Evolutionary conservation across 2,888 invertebrate genomes (phyloP).

Genomic region (Marronus borbonicus): DNA sequence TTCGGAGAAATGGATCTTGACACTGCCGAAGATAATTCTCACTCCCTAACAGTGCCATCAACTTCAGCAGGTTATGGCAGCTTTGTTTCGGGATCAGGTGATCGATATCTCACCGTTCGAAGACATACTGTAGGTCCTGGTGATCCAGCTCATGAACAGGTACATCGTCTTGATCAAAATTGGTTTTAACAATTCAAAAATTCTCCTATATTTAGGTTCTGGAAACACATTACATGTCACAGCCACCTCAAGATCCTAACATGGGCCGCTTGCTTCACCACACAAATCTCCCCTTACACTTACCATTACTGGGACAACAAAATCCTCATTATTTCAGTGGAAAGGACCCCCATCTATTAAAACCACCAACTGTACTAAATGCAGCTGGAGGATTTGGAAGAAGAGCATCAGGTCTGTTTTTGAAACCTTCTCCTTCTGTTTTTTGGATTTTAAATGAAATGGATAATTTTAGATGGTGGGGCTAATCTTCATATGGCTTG

Average conservation of each 20-base stretch:
- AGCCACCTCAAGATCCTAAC: slow-evolving; percentile 64
- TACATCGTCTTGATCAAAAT: slow-evolving; percentile 56
- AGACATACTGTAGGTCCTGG: slow-evolving; percentile 96
- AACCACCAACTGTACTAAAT: slow-evolving; percentile 93
- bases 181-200: no score
- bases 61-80: slow-evolving; percentile 63
- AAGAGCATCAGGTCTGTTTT: slow-evolving; percentile 79
- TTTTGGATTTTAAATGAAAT: neutral
- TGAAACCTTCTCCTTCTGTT: neutral
- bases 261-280: slow-evolving; percentile 76
- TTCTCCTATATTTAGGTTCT: slow-evolving; percentile 64
- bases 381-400: slow-evolving; percentile 89
- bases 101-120: slow-evolving; percentile 77
- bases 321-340: slow-evolving; percentile 89
- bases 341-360: slow-evolving; percentile 93
- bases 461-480: slow-evolving; percentile 81
- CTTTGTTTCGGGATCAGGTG: slow-evolving; percentile 62
- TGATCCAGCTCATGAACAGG: slow-evolving; percentile 89
- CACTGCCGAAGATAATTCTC: slow-evolving; percentile 63
- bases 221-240: slow-evolving; percentile 72
- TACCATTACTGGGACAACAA: slow-evolving; percentile 88
- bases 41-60: slow-evolving; percentile 62
- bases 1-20: slow-evolving; percentile 74
- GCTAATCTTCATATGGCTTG: slow-evolving; percentile 87
- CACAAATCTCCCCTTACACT: slow-evolving; percentile 87